phyloP scores from a whole-genome alignment of 2,113 vertebrate species.

The Neoarius graeffei region DNA sequence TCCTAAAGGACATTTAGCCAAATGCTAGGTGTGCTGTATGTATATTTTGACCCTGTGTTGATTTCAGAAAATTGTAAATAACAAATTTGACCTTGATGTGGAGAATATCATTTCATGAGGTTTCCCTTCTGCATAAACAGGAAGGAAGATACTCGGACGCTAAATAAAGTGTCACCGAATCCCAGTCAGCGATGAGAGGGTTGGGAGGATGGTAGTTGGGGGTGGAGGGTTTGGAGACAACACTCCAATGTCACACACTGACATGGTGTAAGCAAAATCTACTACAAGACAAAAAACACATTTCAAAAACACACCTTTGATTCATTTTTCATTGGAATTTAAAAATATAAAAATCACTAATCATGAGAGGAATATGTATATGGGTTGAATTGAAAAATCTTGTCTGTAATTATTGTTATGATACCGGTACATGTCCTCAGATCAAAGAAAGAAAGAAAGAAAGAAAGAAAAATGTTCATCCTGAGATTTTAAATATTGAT shows the following conservation, averaged over 20 bases:
- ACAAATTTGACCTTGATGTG: slow-evolving; percentile 63
- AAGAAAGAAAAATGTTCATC: background rate
- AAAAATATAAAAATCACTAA: background rate
- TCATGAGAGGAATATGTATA: background rate
- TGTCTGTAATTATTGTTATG: background rate
- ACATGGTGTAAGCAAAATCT: background rate
- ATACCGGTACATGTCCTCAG: background rate
- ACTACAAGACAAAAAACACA: background rate
- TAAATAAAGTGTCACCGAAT: slow-evolving; percentile 57
- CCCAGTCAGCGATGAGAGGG: slow-evolving; percentile 18
- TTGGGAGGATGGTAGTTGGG: background rate
- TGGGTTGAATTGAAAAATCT: background rate
- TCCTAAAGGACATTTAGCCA: too few relatives aligned
- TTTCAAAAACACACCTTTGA: background rate
- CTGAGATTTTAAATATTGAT: slow-evolving; percentile 34
- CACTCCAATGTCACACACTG: slow-evolving; percentile 15
- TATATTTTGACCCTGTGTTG: too few relatives aligned
- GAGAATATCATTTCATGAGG: slow-evolving; percentile 40
- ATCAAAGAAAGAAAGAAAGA: background rate
- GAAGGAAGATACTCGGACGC: slow-evolving; percentile 40
- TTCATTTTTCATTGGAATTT: background rate
- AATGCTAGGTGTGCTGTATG: too few relatives aligned
- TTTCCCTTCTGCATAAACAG: slow-evolving; percentile 28
- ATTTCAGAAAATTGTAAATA: too few relatives aligned
- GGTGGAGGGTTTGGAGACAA: background rate